These are phyloP conservation scores for Drosophila kepulauana DNA, from an alignment of 1,140 invertebrate genomes.

Conservation along the genomic window DNA sequence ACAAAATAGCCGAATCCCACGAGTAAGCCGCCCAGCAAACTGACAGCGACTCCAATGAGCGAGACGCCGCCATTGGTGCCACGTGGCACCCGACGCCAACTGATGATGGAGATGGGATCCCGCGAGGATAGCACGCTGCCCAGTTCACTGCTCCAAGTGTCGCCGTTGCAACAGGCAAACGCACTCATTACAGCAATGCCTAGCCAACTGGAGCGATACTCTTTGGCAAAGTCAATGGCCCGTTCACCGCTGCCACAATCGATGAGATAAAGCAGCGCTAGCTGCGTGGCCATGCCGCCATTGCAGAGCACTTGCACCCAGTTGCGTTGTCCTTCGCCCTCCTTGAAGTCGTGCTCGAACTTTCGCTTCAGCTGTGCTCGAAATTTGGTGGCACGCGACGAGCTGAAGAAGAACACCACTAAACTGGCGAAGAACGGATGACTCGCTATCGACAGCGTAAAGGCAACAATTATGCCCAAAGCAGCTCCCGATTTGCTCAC, in stretches of 20 bases:
- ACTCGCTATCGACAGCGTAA: slow-evolving; percentile 92
- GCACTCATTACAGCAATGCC: slow-evolving; percentile 92
- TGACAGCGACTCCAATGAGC: slow-evolving; percentile 89
- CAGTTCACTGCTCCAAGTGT: slow-evolving; percentile 96
- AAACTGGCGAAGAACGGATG: slow-evolving; percentile 91
- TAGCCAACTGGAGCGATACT: slow-evolving; percentile 93
- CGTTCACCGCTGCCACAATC: slow-evolving; percentile 92
- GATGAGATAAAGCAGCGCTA: slow-evolving; percentile 92
- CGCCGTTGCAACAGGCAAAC: slow-evolving; percentile 94
- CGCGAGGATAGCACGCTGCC: slow-evolving; percentile 90
- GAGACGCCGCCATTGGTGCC: slow-evolving; percentile 95
- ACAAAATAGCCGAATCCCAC: slow-evolving; percentile 92
- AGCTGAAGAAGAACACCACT: slow-evolving; percentile 92
- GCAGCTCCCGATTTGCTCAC: slow-evolving; percentile 90
- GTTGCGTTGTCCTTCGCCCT: slow-evolving; percentile 92
- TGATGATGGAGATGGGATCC: slow-evolving; percentile 92
- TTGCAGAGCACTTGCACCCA: slow-evolving; percentile 97
- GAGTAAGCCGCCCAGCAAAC: slow-evolving; percentile 90
- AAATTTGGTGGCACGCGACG: slow-evolving; percentile 94
- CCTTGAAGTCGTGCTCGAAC: slow-evolving; percentile 92
- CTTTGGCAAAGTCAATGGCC: slow-evolving; percentile 91
- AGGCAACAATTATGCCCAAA: slow-evolving; percentile 91
- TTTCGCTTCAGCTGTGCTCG: slow-evolving; percentile 89
- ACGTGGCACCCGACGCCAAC: slow-evolving; percentile 90
- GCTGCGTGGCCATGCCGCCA: slow-evolving; percentile 92